Percentiles rank a stretch among this genome's conserved stretches.
Evolutionary conservation across 2,888 invertebrate species (phyloP).

Genomic region (Cantharis lateralis): DNA sequence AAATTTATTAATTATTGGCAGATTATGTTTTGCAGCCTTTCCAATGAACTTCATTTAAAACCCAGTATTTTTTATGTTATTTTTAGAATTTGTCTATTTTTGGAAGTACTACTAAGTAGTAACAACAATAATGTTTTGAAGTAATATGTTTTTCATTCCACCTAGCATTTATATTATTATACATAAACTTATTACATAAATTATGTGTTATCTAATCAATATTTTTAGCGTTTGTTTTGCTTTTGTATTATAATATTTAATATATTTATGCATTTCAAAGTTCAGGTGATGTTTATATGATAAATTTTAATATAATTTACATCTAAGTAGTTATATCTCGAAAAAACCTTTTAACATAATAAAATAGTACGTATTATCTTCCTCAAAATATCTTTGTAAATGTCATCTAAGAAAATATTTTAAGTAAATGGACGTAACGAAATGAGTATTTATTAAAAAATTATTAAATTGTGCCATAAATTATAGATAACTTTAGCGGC

Average conservation of each 20-base stretch:
- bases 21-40: not conserved
- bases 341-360: not conserved
- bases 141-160: not conserved
- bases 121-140: not conserved
- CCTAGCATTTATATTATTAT: not conserved
- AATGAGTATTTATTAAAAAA: slow-evolving; percentile 6
- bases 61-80: not conserved
- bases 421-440: slow-evolving; percentile 12
- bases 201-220: not conserved
- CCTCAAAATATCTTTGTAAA: slow-evolving; percentile 18
- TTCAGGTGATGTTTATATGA: not conserved
- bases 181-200: not conserved
- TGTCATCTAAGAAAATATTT: slow-evolving; percentile 14
- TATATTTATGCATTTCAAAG: not conserved
- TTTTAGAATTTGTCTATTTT: not conserved
- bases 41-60: not conserved
- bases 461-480: slow-evolving; percentile 25
- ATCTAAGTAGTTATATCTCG: not conserved
- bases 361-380: not conserved
- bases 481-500: slow-evolving; percentile 9
- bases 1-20: not conserved
- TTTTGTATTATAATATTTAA: not conserved
- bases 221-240: not conserved
- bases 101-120: not conserved
- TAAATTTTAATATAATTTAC: not conserved